phyloP scores from a whole-genome alignment of 2,888 invertebrate species.

The Hyppa rectilinea region DNA sequence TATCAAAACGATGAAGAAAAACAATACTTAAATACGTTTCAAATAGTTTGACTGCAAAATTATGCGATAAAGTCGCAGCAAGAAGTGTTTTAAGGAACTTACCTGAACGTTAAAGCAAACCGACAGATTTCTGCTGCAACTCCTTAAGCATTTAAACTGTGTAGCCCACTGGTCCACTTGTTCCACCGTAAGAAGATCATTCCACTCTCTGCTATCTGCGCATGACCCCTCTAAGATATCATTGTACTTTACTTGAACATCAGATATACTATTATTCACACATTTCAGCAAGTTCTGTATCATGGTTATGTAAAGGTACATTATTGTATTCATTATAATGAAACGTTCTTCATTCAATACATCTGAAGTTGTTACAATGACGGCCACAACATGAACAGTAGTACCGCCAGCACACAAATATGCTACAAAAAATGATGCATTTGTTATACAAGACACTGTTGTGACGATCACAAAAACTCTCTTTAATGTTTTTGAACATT shows the following conservation, averaged over 20 bases:
- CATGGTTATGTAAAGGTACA: constrained; percentile 18
- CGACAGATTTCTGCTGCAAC: constrained; percentile 30
- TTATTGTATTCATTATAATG: constrained; percentile 15
- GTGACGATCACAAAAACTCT: neutral
- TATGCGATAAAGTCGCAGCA: neutral
- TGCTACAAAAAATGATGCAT: neutral
- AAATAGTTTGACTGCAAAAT: no score
- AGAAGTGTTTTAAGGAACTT: neutral
- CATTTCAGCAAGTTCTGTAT: constrained; percentile 11
- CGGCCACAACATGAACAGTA: neutral
- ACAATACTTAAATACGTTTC: no score
- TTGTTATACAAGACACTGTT: neutral
- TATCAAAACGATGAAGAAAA: no score
- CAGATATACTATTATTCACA: constrained; percentile 15
- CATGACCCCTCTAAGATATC: neutral
- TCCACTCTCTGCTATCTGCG: neutral
- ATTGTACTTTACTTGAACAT: constrained; percentile 4
- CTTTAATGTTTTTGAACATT: constrained; percentile 18
- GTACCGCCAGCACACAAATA: neutral
- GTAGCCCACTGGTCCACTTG: constrained; percentile 18
- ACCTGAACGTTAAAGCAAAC: constrained; percentile 28
- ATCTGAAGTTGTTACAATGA: neutral
- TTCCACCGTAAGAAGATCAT: neutral
- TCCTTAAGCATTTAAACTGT: constrained; percentile 28
- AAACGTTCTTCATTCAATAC: neutral